Evolutionary conservation across 2,113 vertebrate species (phyloP).

Genomic region (Misgurnus anguillicaudatus): DNA sequence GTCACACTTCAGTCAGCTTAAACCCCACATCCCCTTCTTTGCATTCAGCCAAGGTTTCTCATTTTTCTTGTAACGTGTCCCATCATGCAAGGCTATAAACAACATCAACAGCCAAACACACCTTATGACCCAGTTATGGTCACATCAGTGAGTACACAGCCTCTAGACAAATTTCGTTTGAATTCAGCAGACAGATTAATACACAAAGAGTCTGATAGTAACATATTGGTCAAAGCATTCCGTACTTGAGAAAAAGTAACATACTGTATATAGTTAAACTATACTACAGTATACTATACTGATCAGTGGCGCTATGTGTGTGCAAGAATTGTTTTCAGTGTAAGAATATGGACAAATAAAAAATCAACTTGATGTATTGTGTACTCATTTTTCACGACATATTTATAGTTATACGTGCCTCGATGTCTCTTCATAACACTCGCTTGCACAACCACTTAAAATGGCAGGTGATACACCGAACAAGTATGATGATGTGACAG

Average conservation of each 20-base stretch:
- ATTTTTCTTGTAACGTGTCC: constrained; percentile 28
- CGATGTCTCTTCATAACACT: background rate
- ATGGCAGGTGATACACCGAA: constrained; percentile 12
- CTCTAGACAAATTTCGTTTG: constrained; percentile 1
- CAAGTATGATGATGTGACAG: constrained; percentile 22
- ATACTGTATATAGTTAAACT: no score
- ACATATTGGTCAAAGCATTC: background rate
- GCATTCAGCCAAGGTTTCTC: background rate
- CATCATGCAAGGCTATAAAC: constrained; percentile 33
- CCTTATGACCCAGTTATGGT: constrained; percentile 37
- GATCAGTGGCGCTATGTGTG: background rate
- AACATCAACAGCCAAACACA: constrained; percentile 28
- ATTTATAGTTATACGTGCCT: background rate
- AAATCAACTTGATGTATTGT: background rate
- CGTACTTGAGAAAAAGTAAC: no score
- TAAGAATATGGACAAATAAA: background rate
- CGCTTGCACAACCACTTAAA: constrained; percentile 22
- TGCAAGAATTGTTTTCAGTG: background rate
- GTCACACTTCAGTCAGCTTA: background rate
- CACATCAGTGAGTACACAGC: background rate
- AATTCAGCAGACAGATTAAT: constrained; percentile 23
- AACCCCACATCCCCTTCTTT: background rate
- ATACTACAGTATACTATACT: background rate
- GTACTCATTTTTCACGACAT: background rate
- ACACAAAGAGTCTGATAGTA: background rate